phyloP scores from a whole-genome alignment of 2,888 invertebrate genomes.

The Pammene fasciana region DNA sequence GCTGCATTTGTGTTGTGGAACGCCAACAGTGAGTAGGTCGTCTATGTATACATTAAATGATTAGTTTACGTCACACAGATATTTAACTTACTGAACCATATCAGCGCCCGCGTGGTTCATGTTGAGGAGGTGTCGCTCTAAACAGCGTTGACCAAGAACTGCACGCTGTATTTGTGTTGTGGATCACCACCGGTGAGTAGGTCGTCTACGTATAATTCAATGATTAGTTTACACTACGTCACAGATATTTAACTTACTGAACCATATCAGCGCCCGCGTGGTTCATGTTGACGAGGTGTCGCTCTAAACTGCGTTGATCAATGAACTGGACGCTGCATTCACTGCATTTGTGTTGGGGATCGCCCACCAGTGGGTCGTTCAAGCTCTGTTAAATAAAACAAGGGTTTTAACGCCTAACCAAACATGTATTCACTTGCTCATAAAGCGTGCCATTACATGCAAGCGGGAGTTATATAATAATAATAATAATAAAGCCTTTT shows the following conservation, averaged over 20 bases:
- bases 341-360: conserved; percentile 26
- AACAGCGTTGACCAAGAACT: conserved; percentile 16
- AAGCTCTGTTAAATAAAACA: conserved; percentile 18
- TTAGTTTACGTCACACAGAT: neutral
- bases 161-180: neutral
- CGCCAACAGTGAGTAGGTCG: conserved; percentile 26
- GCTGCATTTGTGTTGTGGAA: conserved; percentile 24
- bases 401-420: too few species aligned
- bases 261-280: conserved; percentile 16
- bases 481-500: too few species aligned
- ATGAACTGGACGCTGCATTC: conserved; percentile 21
- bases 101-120: conserved; percentile 20
- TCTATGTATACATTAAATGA: neutral
- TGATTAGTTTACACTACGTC: neutral
- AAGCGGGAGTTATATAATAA: too few species aligned
- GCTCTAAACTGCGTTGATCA: conserved; percentile 1
- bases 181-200: too few species aligned
- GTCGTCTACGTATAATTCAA: too few species aligned
- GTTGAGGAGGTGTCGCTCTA: conserved; percentile 14
- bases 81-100: conserved; percentile 21
- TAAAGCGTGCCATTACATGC: too few species aligned
- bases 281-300: conserved; percentile 24
- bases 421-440: too few species aligned
- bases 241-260: conserved; percentile 17
- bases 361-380: conserved; percentile 31